Percentiles rank a stretch among this genome's conserved stretches.
phyloP scores from a whole-genome alignment of 2,113 vertebrate genomes.

The Prolemur simus region DNA sequence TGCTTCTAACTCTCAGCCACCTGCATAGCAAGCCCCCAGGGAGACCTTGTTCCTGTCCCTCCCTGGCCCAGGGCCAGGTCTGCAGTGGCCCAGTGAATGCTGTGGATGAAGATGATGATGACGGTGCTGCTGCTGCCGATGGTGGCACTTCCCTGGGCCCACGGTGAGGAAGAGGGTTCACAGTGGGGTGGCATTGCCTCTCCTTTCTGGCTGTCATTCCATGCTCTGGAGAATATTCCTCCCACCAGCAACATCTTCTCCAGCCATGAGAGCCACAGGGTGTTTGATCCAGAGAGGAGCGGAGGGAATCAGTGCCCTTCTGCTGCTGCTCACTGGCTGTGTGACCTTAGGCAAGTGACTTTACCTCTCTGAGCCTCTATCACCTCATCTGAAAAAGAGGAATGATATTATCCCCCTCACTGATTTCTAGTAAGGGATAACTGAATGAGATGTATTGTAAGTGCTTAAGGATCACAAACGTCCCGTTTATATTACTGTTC shows the following conservation, averaged over 20 bases:
- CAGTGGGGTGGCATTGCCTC: neutral
- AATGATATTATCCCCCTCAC: neutral
- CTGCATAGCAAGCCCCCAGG: neutral
- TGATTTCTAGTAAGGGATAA: neutral
- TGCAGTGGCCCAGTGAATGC: neutral
- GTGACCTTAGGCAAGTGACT: neutral
- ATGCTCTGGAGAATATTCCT: neutral
- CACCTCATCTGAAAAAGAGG: neutral
- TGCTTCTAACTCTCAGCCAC: neutral
- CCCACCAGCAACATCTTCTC: neutral
- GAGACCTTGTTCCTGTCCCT: neutral
- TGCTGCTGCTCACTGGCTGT: neutral
- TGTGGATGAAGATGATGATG: neutral
- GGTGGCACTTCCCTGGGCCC: neutral
- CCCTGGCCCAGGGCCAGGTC: neutral
- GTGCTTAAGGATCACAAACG: neutral
- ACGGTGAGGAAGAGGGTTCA: neutral
- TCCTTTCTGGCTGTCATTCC: neutral
- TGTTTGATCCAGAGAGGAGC: neutral
- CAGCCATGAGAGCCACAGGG: neutral
- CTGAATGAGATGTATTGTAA: neutral
- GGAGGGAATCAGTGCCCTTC: neutral
- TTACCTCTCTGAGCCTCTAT: neutral
- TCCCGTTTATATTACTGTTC: fast-evolving
- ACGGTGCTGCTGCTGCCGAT: neutral